Evolutionary conservation across 2,888 invertebrate genomes (phyloP), one percentile per base, ranked within the genome.

Genomic region (Molanna angustata): DNA sequence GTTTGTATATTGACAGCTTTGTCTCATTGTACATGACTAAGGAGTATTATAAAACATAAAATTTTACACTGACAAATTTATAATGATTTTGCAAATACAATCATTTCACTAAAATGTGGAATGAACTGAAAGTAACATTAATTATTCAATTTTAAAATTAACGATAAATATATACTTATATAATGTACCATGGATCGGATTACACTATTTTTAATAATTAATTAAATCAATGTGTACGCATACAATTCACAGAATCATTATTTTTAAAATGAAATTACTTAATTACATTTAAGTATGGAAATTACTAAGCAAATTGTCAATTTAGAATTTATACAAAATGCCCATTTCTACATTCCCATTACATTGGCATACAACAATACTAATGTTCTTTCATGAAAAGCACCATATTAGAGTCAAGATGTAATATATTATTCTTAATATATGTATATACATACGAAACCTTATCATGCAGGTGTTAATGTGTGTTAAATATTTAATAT

Each of bases 11-110:
- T 31, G 44, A 44, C 44, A 44, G 37, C 37, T 4, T 6, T 32
- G 22, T 39, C n/a, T 16, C 9, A 39, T 39, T 39, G 11, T 14
- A 17, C 11, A 49, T 40, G 13, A 31, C 40, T 41, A 41, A 49
- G 19, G 49, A 49, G 49, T 49, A 49, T 49, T 49, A 43, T 42
- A 14, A 14, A 49, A 49, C 37, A 49, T 19, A 49, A 49, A 46
- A 39, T 14, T 39, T 39, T 37, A 48, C 39, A 48, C 11, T 35
- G 35, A 35, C 22, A 40, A 40, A 35, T 33, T 20, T 35, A 46
- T 32, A 18, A 35, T 35, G 13, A 20, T 35, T 14, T n/a, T 7
- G 9, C 17, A 46, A 13, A 16, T 19, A 31, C 4, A 20, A 16
- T 21, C 46, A 32, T 44, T 46, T 19, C 46, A 13, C 35, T 27